phyloP scores from a whole-genome alignment of 1,140 invertebrate genomes.

The Zaprionus taronus region DNA sequence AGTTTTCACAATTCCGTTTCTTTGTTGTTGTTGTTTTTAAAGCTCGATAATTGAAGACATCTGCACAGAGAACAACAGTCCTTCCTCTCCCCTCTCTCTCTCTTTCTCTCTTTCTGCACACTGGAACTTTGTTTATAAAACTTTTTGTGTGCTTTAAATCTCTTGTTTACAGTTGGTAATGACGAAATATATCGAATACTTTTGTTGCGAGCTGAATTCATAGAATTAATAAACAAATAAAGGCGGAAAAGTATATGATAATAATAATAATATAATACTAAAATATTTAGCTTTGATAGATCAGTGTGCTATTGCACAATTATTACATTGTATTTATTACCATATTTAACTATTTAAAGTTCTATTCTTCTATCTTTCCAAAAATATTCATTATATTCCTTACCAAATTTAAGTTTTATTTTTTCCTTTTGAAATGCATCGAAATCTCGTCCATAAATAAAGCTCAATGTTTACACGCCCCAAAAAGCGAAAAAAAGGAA shows the following conservation, averaged over 20 bases:
- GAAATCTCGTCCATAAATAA: neutral
- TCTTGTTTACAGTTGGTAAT: neutral
- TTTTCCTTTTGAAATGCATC: neutral
- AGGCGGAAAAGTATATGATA: neutral
- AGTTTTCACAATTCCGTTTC: slow-evolving; percentile 16
- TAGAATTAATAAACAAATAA: neutral
- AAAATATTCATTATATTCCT: neutral
- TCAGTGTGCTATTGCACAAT: too few species aligned
- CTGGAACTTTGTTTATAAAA: neutral
- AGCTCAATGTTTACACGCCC: slow-evolving; percentile 23
- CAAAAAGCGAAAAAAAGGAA: slow-evolving; percentile 11
- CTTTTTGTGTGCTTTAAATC: neutral
- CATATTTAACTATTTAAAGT: neutral
- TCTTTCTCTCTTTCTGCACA: neutral
- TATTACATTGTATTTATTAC: too few species aligned
- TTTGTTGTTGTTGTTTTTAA: slow-evolving; percentile 12
- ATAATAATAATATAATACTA: too few species aligned
- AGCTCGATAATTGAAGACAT: slow-evolving; percentile 15
- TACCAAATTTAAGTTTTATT: neutral
- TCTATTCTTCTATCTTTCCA: neutral
- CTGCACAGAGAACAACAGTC: neutral
- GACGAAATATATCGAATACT: neutral
- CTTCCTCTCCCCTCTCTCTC: neutral
- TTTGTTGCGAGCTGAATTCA: neutral
- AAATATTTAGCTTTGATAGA: too few species aligned